These are phyloP conservation scores for Lithobates pipiens DNA, from an alignment of 2,797 vertebrate species.

Conservation along the genomic window DNA sequence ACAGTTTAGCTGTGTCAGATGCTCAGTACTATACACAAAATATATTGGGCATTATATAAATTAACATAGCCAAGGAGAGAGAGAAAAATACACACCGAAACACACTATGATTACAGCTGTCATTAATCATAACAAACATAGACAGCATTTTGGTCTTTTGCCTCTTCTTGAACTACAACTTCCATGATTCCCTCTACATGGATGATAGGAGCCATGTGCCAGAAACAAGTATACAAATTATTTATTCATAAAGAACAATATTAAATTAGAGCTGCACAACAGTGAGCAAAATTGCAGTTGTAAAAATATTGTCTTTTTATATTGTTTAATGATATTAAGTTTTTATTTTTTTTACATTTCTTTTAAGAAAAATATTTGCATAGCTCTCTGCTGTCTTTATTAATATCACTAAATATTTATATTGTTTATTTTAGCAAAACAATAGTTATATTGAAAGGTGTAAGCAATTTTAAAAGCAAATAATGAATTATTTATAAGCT, in stretches of 20 bases:
- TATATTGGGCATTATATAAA: constrained; percentile 58
- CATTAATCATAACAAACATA: constrained; percentile 32
- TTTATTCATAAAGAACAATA: too few species aligned
- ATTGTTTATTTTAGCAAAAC: not conserved
- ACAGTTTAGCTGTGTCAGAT: constrained; percentile 59
- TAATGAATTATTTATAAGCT: constrained; percentile 38
- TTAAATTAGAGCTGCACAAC: not conserved
- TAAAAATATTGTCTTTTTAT: not conserved
- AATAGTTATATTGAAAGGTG: not conserved
- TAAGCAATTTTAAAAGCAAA: constrained; percentile 1
- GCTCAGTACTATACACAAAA: constrained; percentile 52
- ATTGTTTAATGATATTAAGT: not conserved
- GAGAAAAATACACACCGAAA: constrained; percentile 4
- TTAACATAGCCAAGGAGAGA: constrained; percentile 31
- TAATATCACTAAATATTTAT: not conserved
- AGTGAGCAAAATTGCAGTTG: not conserved
- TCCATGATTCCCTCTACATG: not conserved
- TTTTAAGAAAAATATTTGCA: not conserved
- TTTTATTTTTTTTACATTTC: not conserved
- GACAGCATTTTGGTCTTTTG: not conserved
- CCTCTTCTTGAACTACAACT: constrained; percentile 11
- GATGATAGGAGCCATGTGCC: not conserved
- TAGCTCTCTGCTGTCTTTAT: not conserved
- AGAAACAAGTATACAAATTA: not conserved
- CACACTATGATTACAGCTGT: constrained; percentile 7